Percentiles rank a stretch among this genome's conserved stretches.
Conservation (phyloP, 2,888 invertebrate species). For the Synanthedon vespiformis region DNA sequence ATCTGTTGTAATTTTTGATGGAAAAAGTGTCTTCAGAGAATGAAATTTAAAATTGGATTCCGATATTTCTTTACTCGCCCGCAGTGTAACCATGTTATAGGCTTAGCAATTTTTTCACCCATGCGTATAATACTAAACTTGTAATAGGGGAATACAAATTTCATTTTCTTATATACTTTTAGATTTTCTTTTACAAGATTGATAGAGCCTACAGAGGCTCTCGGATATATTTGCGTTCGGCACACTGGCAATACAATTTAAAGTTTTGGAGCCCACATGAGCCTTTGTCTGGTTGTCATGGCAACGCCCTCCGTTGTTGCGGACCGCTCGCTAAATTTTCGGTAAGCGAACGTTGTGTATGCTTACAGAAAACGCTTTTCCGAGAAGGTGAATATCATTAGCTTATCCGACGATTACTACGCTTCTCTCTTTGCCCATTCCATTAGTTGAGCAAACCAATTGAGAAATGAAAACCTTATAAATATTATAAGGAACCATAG, state of each 20-base stretch:
- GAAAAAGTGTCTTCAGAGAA: conserved; percentile 5
- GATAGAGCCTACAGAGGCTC: conserved; percentile 25
- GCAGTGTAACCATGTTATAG: not conserved
- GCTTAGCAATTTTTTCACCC: not conserved
- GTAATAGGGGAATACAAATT: conserved; percentile 7
- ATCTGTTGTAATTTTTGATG: conserved; percentile 23
- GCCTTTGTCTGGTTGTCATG: conserved; percentile 54
- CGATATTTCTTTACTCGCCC: not conserved
- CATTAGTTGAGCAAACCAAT: conserved; percentile 26
- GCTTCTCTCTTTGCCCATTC: conserved; percentile 20
- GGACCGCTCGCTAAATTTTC: conserved; percentile 48
- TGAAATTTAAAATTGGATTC: not conserved
- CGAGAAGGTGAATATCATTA: conserved; percentile 66
- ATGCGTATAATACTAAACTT: not conserved
- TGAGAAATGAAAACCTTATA: not conserved
- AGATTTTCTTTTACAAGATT: conserved; percentile 23
- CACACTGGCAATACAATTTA: conserved; percentile 60
- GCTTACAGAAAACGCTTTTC: conserved; percentile 63
- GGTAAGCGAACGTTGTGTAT: conserved; percentile 52
- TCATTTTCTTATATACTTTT: conserved; percentile 8
- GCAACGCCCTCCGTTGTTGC: conserved; percentile 48
- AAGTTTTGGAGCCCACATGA: conserved; percentile 65
- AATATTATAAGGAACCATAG: not conserved
- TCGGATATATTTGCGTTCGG: conserved; percentile 46
- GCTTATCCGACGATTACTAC: conserved; percentile 32